Conservation (phyloP, 2,888 invertebrate species). For the Diadegma fenestrale region DNA sequence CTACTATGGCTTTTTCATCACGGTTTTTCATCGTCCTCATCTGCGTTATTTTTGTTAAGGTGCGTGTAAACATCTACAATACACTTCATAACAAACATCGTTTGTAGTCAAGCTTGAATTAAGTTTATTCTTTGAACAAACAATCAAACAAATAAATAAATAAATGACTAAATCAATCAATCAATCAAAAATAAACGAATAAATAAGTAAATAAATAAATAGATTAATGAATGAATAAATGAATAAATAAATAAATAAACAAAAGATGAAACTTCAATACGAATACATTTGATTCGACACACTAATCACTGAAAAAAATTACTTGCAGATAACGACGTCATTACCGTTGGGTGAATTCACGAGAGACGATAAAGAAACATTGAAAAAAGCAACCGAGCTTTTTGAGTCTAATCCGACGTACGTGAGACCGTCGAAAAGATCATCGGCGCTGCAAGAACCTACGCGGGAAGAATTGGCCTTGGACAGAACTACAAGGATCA, state of each 20-base stretch:
- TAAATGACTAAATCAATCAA: too few relatives aligned
- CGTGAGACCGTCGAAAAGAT: constrained; percentile 9
- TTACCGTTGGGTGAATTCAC: constrained; percentile 67
- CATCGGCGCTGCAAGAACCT: not conserved
- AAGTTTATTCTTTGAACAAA: not conserved
- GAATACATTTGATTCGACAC: not conserved
- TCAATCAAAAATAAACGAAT: too few relatives aligned
- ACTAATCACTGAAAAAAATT: not conserved
- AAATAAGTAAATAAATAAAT: too few relatives aligned
- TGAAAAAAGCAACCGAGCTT: constrained; percentile 69
- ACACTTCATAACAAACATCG: not conserved
- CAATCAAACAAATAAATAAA: too few relatives aligned
- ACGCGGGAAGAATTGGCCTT: constrained; percentile 79
- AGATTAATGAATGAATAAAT: too few relatives aligned
- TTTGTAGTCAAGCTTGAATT: too few relatives aligned
- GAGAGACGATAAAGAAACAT: constrained; percentile 71
- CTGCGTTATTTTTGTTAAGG: constrained; percentile 45
- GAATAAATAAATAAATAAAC: not conserved
- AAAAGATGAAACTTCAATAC: not conserved
- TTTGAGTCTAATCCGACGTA: constrained; percentile 27
- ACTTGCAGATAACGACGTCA: constrained; percentile 37
- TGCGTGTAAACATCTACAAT: constrained; percentile 22
- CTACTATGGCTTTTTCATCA: constrained; percentile 27
- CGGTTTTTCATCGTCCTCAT: constrained; percentile 14
- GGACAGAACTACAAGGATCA: constrained; percentile 83